Evolutionary conservation across 2,888 invertebrate genomes (phyloP).

Genomic region (Scrobipalpa costella): DNA sequence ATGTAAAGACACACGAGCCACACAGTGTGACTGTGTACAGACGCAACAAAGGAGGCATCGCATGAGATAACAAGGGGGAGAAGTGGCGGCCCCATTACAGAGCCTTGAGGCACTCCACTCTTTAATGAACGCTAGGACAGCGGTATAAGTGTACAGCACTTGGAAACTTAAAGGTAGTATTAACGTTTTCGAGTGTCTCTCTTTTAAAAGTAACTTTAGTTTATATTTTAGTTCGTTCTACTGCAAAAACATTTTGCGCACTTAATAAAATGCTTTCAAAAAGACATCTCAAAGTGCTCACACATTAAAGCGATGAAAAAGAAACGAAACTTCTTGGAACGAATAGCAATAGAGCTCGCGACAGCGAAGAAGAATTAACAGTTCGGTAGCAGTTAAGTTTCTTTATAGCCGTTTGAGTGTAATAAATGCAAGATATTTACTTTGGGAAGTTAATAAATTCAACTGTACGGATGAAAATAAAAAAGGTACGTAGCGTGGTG

Average conservation of each 20-base stretch:
- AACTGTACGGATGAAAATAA: slow-evolving; percentile 38
- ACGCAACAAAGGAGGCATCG: slow-evolving; percentile 64
- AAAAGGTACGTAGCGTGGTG: slow-evolving; percentile 37
- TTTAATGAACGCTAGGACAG: slow-evolving; percentile 48
- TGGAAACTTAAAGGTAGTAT: slow-evolving; percentile 36
- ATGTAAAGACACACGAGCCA: slow-evolving; percentile 27
- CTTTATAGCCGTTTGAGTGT: slow-evolving; percentile 29
- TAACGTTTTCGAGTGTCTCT: slow-evolving; percentile 30
- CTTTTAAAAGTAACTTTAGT: slow-evolving; percentile 26
- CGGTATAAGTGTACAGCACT: slow-evolving; percentile 41
- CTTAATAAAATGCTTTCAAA: not conserved
- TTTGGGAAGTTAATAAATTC: slow-evolving; percentile 38
- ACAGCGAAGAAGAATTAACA: slow-evolving; percentile 19
- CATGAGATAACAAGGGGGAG: slow-evolving; percentile 68
- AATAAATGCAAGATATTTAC: slow-evolving; percentile 35
- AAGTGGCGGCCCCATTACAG: slow-evolving; percentile 68
- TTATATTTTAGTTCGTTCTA: slow-evolving; percentile 28
- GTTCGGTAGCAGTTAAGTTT: slow-evolving; percentile 17
- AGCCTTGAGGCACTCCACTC: slow-evolving; percentile 57
- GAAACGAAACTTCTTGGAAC: not conserved
- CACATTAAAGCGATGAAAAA: slow-evolving; percentile 11
- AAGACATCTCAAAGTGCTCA: slow-evolving; percentile 6
- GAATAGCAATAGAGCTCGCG: slow-evolving; percentile 12
- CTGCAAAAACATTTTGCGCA: slow-evolving; percentile 9
- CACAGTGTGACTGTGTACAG: slow-evolving; percentile 34